Evolutionary conservation across 92 coral and sea anemone species (phyloP).

Genomic region (Blastomussa wellsi): DNA sequence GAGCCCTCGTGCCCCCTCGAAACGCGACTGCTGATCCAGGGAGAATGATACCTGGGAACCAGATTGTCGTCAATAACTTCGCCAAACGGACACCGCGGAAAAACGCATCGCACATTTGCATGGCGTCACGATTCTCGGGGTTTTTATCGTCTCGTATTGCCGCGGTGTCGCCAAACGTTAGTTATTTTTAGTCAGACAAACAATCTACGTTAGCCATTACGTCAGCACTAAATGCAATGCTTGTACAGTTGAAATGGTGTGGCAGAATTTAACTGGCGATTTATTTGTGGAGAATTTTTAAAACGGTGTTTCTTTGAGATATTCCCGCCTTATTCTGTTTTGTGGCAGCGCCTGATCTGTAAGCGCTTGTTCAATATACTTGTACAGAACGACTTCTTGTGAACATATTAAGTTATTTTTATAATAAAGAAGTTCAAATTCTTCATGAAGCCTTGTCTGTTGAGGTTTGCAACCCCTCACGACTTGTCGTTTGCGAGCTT

Average conservation of each 20-base stretch:
- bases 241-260: background rate
- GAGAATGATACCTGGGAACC: too few relatives aligned
- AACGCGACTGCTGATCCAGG: too few relatives aligned
- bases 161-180: too few relatives aligned
- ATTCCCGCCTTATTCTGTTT: background rate
- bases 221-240: background rate
- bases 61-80: too few relatives aligned
- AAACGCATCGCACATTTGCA: too few relatives aligned
- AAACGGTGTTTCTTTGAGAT: background rate
- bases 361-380: background rate
- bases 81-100: too few relatives aligned
- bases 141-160: too few relatives aligned
- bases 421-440: constrained; percentile 12
- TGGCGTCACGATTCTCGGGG: too few relatives aligned
- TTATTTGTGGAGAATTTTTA: background rate
- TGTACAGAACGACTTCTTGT: constrained; percentile 2
- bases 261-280: background rate
- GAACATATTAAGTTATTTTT: constrained; percentile 19
- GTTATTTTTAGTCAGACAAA: too few relatives aligned
- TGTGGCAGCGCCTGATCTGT: background rate
- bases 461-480: background rate
- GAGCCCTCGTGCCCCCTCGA: too few relatives aligned
- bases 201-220: too few relatives aligned
- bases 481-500: background rate
- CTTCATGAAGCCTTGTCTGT: background rate